These are phyloP conservation scores for Eurosta solidaginis DNA, from an alignment of 1,140 invertebrate species.

Conservation along the genomic window DNA sequence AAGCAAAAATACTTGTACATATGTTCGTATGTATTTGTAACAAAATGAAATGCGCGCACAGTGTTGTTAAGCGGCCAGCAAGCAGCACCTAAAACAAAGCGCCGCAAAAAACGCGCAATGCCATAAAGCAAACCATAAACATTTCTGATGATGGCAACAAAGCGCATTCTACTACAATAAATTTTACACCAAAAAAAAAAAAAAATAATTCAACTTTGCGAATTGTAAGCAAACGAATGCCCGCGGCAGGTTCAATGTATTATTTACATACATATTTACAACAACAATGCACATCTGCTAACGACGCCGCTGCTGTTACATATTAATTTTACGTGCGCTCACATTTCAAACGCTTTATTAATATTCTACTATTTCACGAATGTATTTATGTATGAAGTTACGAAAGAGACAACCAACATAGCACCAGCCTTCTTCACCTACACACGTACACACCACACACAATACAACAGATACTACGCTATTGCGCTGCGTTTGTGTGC, in stretches of 20 bases:
- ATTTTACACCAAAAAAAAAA: slow-evolving; percentile 47
- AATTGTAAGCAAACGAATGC: not conserved
- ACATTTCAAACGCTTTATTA: not conserved
- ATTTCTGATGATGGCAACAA: slow-evolving; percentile 46
- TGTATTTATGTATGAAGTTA: too few relatives aligned
- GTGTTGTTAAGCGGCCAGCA: not conserved
- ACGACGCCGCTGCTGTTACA: not conserved
- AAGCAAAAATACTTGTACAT: not conserved
- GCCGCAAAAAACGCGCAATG: not conserved
- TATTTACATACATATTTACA: too few relatives aligned
- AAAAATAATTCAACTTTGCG: slow-evolving; percentile 58
- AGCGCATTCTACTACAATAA: slow-evolving; percentile 28
- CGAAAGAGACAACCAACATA: too few relatives aligned
- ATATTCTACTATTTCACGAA: too few relatives aligned
- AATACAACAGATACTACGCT: too few relatives aligned
- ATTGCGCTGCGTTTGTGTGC: slow-evolving; percentile 16
- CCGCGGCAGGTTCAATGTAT: slow-evolving; percentile 12
- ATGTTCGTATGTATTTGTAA: too few relatives aligned
- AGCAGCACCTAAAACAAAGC: not conserved
- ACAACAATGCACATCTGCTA: not conserved
- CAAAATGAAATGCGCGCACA: not conserved
- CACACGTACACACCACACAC: not conserved
- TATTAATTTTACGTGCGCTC: too few relatives aligned
- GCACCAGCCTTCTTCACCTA: not conserved
- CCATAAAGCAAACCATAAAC: slow-evolving; percentile 36